These are phyloP conservation scores for Zoanthus sociatus DNA, from an alignment of 92 coral and sea anemone genomes.

Conservation along the genomic window DNA sequence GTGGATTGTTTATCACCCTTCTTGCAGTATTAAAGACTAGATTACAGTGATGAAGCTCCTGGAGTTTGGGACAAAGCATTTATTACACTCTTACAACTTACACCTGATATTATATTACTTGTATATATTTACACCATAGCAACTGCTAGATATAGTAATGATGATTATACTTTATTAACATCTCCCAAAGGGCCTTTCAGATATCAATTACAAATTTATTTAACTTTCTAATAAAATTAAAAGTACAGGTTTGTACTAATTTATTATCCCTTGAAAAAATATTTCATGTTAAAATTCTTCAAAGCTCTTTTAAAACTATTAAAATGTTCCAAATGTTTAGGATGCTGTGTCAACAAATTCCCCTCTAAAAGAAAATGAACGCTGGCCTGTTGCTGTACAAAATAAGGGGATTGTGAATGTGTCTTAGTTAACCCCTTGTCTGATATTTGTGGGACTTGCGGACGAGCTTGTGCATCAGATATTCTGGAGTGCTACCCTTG, in stretches of 20 bases:
- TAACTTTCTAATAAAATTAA: not conserved
- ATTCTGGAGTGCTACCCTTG: constrained; percentile 6
- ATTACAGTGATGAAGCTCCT: too few relatives aligned
- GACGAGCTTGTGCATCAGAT: not conserved
- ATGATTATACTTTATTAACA: not conserved
- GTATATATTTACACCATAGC: too few relatives aligned
- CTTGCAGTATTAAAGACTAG: too few relatives aligned
- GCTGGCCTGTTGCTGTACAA: not conserved
- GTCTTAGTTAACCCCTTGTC: not conserved
- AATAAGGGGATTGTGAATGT: not conserved
- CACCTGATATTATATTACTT: too few relatives aligned
- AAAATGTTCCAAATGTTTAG: not conserved
- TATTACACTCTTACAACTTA: too few relatives aligned
- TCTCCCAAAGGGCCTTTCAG: constrained; percentile 3
- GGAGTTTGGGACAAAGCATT: too few relatives aligned
- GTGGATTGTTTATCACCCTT: too few relatives aligned
- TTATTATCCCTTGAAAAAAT: not conserved
- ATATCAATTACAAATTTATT: not conserved
- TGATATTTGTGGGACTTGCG: not conserved
- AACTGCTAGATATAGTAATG: not conserved
- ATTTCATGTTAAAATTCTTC: not conserved
- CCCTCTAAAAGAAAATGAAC: constrained; percentile 1
- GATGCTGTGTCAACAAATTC: not conserved
- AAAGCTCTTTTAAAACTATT: not conserved
- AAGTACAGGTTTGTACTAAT: not conserved